Base-by-base conservation (phyloP, 1,140 invertebrate species). In the Drosophila hydei region DNA sequence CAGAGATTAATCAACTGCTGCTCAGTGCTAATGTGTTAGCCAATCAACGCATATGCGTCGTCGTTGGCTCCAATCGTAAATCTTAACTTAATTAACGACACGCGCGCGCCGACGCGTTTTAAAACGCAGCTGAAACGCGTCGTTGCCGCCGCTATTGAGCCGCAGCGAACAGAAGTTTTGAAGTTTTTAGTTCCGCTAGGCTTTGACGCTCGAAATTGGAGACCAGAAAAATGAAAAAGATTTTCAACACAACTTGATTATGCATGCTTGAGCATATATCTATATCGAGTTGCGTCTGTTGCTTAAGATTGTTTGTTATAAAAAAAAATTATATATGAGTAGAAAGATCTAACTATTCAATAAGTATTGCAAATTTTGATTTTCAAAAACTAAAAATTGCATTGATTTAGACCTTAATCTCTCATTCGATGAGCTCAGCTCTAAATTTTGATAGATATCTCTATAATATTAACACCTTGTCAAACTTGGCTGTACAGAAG, bases 11-110 rank as follows among this genome's bases (percentile, higher is more conserved):
- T 67, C 63, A 68, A 68, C 64, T 51, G 45, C 45, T 40, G 48
- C 18, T 62, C 55, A 65, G 59, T 63, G 67, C 43, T 67, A 72
- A 83, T 83, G 72, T 71, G 62, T 42, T 14, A 70, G 30, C 55
- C 67, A 56, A 62, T 74, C 75, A 64, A 68, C 63, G 54, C 63
- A 69, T 14, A 42, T 42, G n/a, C 30, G 70, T 19, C 51, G 68
- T 8, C 68, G 52, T 42, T 72, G 19, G 38, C 23, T 21, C 43
- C 11, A 38, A 60, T 88, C 69, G 79, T 88, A 87, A 87, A 78
- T 88, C 77, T 80, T 42, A 79, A 81, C 65, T 87, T 87, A 85
- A 85, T 85, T 85, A 85, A 74, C 79, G 81, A 52, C 80, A 87
- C 81, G 77, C 81, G 78, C 77, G 16, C 18, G 43, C 45, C 47